Evolutionary conservation across 2,888 invertebrate species (phyloP).

Genomic region (Acleris sparsana): DNA sequence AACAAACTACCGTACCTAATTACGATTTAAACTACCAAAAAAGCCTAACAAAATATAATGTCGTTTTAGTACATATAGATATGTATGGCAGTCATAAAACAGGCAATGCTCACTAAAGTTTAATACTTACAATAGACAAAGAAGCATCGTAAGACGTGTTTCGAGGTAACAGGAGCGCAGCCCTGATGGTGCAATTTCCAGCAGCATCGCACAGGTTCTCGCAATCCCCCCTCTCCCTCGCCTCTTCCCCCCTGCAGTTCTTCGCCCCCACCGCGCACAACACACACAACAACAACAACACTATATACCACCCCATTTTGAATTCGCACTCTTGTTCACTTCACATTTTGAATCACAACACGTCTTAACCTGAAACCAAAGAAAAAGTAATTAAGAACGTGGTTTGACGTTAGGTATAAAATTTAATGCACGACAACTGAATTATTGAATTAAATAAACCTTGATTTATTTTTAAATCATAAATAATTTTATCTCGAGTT

Average conservation of each 20-base stretch:
- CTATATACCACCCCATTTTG: conserved; percentile 60
- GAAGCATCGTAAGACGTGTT: conserved; percentile 81
- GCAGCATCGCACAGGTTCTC: conserved; percentile 75
- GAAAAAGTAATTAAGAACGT: background rate
- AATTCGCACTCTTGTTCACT: conserved; percentile 42
- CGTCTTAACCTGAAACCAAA: conserved; percentile 33
- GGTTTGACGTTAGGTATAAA: background rate
- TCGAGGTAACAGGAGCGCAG: conserved; percentile 86
- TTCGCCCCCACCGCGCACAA: conserved; percentile 47
- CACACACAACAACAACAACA: conserved; percentile 52
- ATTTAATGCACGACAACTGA: no score
- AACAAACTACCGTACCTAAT: no score
- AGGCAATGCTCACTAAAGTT: no score
- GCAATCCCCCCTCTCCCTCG: conserved; percentile 63
- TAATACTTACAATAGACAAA: conserved; percentile 73
- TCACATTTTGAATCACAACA: conserved; percentile 45
- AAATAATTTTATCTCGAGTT: no score
- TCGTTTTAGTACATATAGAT: no score
- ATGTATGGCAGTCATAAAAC: no score
- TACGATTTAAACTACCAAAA: no score
- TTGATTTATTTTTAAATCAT: no score
- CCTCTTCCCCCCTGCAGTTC: conserved; percentile 71
- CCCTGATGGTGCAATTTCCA: conserved; percentile 84
- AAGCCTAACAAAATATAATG: no score
- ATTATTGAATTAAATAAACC: no score